These are phyloP conservation scores for Epistrophe eligans DNA, from an alignment of 2,888 invertebrate genomes.

Conservation along the genomic window DNA sequence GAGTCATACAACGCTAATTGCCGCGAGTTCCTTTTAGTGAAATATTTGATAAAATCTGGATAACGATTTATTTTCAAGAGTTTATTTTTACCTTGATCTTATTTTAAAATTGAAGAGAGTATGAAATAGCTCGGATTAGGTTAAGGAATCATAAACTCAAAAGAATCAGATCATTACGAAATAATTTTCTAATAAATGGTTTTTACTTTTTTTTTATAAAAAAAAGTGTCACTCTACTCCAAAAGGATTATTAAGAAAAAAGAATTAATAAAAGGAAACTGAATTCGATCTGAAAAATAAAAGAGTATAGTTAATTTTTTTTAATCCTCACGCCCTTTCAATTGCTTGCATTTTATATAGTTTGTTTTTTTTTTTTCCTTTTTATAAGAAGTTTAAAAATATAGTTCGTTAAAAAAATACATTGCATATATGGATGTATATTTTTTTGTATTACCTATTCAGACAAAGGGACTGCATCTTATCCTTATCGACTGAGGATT, in stretches of 20 bases:
- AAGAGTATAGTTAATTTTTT: conserved; percentile 56
- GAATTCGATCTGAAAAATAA: conserved; percentile 62
- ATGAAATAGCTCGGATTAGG: conserved; percentile 5
- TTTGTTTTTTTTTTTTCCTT: conserved; percentile 22
- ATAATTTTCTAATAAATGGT: conserved; percentile 57
- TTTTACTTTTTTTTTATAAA: not conserved
- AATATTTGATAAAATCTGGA: not conserved
- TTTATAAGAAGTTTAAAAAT: conserved; percentile 2
- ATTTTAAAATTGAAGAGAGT: not conserved
- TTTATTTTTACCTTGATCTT: not conserved
- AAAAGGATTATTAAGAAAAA: conserved; percentile 67
- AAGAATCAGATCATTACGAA: conserved; percentile 56
- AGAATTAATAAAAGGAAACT: conserved; percentile 61
- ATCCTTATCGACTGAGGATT: conserved; percentile 64
- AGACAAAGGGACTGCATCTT: conserved; percentile 73
- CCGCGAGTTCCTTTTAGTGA: not conserved
- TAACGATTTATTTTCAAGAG: not conserved
- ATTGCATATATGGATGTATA: not conserved
- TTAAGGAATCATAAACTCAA: conserved; percentile 26
- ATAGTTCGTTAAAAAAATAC: conserved; percentile 46
- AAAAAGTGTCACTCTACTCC: conserved; percentile 70
- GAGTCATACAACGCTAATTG: not conserved
- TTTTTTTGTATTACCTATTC: conserved; percentile 24
- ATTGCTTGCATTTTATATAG: conserved; percentile 39
- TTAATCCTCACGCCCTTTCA: conserved; percentile 74